phyloP scores from a whole-genome alignment of 35 echinoderm and acorn worm genomes.

The Ophioderma brevispina region DNA sequence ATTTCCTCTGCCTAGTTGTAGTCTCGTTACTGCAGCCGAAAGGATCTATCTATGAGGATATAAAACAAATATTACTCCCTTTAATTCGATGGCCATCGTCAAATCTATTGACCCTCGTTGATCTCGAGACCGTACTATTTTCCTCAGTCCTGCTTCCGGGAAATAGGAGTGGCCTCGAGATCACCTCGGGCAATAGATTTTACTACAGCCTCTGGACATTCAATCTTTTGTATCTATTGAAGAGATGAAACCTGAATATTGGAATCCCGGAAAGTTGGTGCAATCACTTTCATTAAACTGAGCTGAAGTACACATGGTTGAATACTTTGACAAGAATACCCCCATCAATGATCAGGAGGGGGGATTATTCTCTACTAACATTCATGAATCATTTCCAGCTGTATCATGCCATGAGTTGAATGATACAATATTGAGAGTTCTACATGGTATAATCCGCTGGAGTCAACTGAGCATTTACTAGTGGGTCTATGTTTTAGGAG shows the following conservation, averaged over 20 bases:
- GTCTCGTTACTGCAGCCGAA: too few species aligned
- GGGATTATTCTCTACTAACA: background rate
- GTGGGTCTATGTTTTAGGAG: background rate
- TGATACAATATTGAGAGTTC: background rate
- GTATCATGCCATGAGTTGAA: background rate
- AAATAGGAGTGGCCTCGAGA: too few species aligned
- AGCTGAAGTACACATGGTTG: background rate
- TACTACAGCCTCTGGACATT: too few species aligned
- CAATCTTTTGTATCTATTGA: too few species aligned
- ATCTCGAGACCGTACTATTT: too few species aligned
- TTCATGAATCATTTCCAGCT: background rate
- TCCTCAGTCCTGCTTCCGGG: too few species aligned
- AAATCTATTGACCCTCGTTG: too few species aligned
- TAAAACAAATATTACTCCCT: too few species aligned
- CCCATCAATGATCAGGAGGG: background rate
- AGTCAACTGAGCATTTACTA: background rate
- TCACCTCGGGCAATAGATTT: too few species aligned
- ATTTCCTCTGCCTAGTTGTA: too few species aligned
- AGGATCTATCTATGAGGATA: too few species aligned
- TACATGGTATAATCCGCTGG: background rate
- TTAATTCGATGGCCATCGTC: too few species aligned
- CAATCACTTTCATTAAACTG: background rate
- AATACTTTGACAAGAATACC: background rate
- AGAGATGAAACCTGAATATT: background rate
- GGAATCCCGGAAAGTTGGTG: background rate